phyloP scores from a whole-genome alignment of 2,888 invertebrate species.

The Daptonema setosum region DNA sequence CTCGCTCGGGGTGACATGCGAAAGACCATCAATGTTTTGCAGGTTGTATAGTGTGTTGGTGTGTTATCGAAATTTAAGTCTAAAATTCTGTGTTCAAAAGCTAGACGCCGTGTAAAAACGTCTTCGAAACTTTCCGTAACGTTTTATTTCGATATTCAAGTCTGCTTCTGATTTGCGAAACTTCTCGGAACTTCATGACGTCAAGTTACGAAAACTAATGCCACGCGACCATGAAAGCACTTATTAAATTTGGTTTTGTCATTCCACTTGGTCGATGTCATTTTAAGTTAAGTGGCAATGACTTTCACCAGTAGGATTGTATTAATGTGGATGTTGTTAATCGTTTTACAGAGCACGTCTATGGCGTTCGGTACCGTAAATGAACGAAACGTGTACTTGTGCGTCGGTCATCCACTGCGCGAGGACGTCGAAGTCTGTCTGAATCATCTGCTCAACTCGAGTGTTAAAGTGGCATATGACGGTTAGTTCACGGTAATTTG shows the following conservation, averaged over 20 bases:
- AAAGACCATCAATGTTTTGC: conserved; percentile 78
- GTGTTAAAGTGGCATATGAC: conserved; percentile 14
- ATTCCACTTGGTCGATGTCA: too few relatives aligned
- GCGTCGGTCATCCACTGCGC: conserved; percentile 82
- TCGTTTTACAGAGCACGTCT: conserved; percentile 83
- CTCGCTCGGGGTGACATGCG: conserved; percentile 93
- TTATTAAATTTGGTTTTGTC: too few relatives aligned
- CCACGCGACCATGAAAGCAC: too few relatives aligned
- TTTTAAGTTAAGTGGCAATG: too few relatives aligned
- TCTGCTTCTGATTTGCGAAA: too few relatives aligned
- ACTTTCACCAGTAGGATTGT: too few relatives aligned
- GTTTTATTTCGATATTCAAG: too few relatives aligned
- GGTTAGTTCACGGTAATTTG: conserved; percentile 9
- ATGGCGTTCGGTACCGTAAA: conserved; percentile 69
- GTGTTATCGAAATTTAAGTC: neutral
- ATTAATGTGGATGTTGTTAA: conserved; percentile 92
- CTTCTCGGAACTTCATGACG: too few relatives aligned
- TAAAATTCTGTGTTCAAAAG: too few relatives aligned
- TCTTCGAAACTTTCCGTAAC: too few relatives aligned
- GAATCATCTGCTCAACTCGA: conserved; percentile 46
- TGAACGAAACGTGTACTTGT: conserved; percentile 74
- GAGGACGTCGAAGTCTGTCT: conserved; percentile 67
- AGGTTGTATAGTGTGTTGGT: conserved; percentile 30
- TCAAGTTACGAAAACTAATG: too few relatives aligned
- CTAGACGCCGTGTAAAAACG: too few relatives aligned